Conservation (phyloP, 2,888 invertebrate species). For the Teleiodes luculella region DNA sequence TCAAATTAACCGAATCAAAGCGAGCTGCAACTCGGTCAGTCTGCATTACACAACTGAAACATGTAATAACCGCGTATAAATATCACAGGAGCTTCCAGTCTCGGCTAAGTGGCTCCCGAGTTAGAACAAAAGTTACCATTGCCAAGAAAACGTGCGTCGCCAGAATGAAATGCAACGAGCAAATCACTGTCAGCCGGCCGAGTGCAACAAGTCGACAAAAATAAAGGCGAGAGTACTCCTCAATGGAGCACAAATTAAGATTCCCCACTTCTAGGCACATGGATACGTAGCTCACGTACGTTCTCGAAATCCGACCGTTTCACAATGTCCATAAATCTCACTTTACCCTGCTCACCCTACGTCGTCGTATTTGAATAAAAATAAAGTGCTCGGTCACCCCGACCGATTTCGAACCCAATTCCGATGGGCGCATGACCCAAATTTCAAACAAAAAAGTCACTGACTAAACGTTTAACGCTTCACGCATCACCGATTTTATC, state of each 20-base stretch:
- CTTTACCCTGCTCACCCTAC: slow-evolving; percentile 46
- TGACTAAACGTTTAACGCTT: slow-evolving; percentile 49
- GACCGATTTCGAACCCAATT: slow-evolving; percentile 49
- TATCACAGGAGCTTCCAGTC: slow-evolving; percentile 28
- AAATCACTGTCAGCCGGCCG: slow-evolving; percentile 45
- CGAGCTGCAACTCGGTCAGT: neutral
- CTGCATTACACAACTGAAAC: neutral
- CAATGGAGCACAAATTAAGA: slow-evolving; percentile 74
- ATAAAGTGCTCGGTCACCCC: slow-evolving; percentile 35
- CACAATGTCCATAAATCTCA: slow-evolving; percentile 60
- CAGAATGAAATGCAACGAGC: slow-evolving; percentile 28
- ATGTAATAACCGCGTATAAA: slow-evolving; percentile 21
- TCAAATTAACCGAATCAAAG: slow-evolving; percentile 3
- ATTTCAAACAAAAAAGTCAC: slow-evolving; percentile 42
- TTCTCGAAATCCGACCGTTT: slow-evolving; percentile 56
- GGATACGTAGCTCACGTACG: slow-evolving; percentile 50
- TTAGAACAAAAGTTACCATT: slow-evolving; percentile 38
- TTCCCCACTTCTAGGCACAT: slow-evolving; percentile 52
- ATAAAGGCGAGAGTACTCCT: slow-evolving; percentile 66
- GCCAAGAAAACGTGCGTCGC: slow-evolving; percentile 40
- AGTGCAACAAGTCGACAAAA: slow-evolving; percentile 64
- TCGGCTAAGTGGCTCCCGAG: slow-evolving; percentile 25
- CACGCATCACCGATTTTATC: slow-evolving; percentile 54
- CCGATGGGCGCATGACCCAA: slow-evolving; percentile 38
- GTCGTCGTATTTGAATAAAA: slow-evolving; percentile 52